phyloP scores from a whole-genome alignment of 2,113 vertebrate species.

The Lepidothrix coronata region DNA sequence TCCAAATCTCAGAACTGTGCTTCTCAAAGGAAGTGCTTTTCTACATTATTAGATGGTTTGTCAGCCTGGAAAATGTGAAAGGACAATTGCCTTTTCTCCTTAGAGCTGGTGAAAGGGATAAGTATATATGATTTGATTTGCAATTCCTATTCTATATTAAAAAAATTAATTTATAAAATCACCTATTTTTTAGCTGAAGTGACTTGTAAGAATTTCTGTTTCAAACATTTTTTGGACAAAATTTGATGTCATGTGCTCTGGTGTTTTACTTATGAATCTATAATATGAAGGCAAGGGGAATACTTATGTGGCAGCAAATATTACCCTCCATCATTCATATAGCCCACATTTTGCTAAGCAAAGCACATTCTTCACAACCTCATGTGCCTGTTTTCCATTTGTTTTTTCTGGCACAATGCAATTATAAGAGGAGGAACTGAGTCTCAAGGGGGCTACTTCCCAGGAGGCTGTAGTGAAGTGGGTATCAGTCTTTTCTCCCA shows the following conservation, averaged over 20 bases:
- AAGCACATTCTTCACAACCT: background rate
- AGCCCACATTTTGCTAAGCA: background rate
- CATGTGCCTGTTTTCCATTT: background rate
- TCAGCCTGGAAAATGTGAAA: background rate
- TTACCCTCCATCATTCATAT: background rate
- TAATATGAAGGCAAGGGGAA: background rate
- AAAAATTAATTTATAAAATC: background rate
- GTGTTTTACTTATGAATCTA: background rate
- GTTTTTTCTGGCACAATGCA: background rate
- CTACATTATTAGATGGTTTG: background rate
- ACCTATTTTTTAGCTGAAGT: background rate
- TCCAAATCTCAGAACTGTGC: background rate
- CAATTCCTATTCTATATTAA: background rate
- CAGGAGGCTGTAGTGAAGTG: background rate
- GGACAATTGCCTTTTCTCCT: background rate
- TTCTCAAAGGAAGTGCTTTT: background rate
- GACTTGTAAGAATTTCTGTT: background rate
- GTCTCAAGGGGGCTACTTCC: background rate
- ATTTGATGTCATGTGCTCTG: background rate
- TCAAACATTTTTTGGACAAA: background rate
- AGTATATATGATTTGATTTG: background rate
- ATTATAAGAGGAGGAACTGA: background rate
- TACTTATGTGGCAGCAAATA: background rate
- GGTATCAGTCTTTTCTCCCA: background rate
- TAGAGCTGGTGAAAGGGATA: background rate